phyloP scores from a whole-genome alignment of 35 echinoderm and acorn worm genomes.

The Eucidaris tribuloides region DNA sequence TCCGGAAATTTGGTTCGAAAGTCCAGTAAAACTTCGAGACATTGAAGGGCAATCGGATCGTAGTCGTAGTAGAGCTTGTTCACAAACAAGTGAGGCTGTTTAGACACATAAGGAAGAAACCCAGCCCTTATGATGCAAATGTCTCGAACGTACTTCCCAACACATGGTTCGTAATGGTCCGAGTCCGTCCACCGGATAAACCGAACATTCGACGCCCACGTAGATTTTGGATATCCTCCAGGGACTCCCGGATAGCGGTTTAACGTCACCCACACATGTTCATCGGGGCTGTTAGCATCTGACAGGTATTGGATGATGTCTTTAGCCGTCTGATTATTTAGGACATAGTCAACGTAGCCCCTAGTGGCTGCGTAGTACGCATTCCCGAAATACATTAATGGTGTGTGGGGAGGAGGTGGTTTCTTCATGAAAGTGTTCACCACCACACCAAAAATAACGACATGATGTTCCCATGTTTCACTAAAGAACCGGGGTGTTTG shows the following conservation, averaged over 20 bases:
- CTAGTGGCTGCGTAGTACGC: slow-evolving; percentile 42
- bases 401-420: slow-evolving; percentile 20
- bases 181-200: too few relatives aligned
- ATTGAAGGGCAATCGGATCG: slow-evolving; percentile 51
- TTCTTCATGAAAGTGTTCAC: neutral
- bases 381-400: slow-evolving; percentile 34
- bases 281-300: slow-evolving; percentile 26
- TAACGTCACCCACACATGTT: slow-evolving; percentile 35
- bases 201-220: too few relatives aligned
- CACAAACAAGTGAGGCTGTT: slow-evolving; percentile 34
- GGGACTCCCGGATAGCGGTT: slow-evolving; percentile 8
- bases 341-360: slow-evolving; percentile 29
- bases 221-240: slow-evolving; percentile 29
- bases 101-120: neutral
- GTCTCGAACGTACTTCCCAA: slow-evolving; percentile 28
- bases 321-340: slow-evolving; percentile 13
- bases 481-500: neutral
- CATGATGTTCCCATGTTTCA: neutral
- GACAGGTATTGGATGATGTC: slow-evolving; percentile 17
- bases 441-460: neutral
- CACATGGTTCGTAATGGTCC: too few relatives aligned
- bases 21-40: slow-evolving; percentile 40
- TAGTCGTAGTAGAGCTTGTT: slow-evolving; percentile 61
- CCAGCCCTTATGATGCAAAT: slow-evolving; percentile 36
- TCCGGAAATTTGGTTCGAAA: neutral